Conservation (phyloP, 2,797 vertebrate species). For the Manis pentadactyla region DNA sequence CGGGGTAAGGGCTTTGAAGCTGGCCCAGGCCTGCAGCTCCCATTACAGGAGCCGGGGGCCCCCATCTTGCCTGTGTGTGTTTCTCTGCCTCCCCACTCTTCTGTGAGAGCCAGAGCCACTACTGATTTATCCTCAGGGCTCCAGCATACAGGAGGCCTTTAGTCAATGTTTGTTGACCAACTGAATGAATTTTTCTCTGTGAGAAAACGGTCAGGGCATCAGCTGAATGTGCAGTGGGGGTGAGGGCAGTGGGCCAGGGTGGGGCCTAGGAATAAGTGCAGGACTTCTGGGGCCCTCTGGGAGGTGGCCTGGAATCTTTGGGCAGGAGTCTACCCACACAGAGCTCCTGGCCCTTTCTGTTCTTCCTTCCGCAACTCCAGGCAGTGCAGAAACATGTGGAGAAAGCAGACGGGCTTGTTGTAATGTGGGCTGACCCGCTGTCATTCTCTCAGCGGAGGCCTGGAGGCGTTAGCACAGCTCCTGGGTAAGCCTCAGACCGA, state of each 20-base stretch:
- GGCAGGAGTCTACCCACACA: background rate
- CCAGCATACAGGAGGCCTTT: no score
- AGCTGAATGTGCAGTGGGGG: background rate
- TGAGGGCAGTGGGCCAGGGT: background rate
- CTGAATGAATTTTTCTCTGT: no score
- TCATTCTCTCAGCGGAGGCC: constrained; percentile 59
- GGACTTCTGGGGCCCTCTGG: background rate
- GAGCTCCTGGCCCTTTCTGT: background rate
- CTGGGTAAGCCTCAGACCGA: background rate
- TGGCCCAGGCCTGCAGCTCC: no score
- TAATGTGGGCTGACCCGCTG: constrained; percentile 62
- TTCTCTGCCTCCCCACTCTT: no score
- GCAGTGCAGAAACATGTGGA: constrained; percentile 46
- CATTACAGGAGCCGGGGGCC: no score
- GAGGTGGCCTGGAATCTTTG: background rate
- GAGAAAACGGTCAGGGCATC: no score
- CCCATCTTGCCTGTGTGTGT: no score
- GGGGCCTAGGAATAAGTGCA: background rate
- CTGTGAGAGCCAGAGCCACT: no score
- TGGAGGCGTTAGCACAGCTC: constrained; percentile 56
- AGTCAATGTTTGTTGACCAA: no score
- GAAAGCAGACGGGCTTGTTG: constrained; percentile 77
- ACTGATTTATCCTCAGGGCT: no score
- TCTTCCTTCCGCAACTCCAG: background rate
- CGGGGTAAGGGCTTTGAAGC: no score